These are phyloP conservation scores for Bufo bufo DNA, from an alignment of 2,113 vertebrate species.

Conservation along the genomic window DNA sequence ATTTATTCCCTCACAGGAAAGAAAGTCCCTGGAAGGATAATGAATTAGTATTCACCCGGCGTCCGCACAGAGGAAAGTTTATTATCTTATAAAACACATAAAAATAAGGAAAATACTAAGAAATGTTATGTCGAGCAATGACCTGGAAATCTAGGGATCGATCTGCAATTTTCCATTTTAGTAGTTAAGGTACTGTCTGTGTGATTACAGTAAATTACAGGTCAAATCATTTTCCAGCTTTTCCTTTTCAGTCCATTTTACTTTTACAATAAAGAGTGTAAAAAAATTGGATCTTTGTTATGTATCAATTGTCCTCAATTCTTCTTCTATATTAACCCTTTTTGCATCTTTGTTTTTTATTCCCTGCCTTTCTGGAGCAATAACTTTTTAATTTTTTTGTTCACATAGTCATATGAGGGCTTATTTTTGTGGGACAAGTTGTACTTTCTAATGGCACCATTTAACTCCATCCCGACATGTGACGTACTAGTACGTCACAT, in stretches of 20 bases:
- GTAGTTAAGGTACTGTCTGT: neutral
- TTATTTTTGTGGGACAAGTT: too few species aligned
- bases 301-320: neutral
- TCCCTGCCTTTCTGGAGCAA: too few species aligned
- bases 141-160: constrained; percentile 13
- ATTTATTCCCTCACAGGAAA: neutral
- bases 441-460: too few species aligned
- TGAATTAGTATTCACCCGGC: constrained; percentile 12
- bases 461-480: too few species aligned
- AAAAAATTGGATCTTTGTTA: neutral
- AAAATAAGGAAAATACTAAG: constrained; percentile 15
- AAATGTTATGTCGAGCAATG: constrained; percentile 2
- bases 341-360: too few species aligned
- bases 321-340: too few species aligned
- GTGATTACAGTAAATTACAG: neutral
- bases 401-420: too few species aligned
- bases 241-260: neutral
- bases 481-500: too few species aligned
- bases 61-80: constrained; percentile 11
- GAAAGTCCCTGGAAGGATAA: constrained; percentile 28
- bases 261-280: neutral
- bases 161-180: constrained; percentile 36
- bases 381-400: too few species aligned
- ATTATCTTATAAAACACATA: neutral
- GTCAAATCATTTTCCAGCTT: neutral